Percentiles rank a stretch among this genome's conserved stretches.
phyloP scores from a whole-genome alignment of 1,140 invertebrate species.

The Geopemphigus sp. region DNA sequence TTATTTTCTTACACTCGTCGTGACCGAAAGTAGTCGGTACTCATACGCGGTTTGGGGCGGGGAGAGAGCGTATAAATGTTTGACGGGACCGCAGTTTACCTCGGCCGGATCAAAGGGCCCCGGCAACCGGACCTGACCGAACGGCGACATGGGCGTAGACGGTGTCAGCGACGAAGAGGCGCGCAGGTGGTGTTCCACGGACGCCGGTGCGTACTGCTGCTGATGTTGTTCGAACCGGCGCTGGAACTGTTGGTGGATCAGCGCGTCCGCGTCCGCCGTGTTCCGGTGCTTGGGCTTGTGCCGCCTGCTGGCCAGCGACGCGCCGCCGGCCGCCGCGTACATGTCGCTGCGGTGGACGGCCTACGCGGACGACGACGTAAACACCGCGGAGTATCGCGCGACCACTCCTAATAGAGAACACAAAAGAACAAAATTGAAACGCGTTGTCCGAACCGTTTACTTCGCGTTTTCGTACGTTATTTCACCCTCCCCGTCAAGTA shows the following conservation, averaged over 20 bases:
- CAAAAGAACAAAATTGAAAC: too few relatives aligned
- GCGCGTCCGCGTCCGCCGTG: slow-evolving; percentile 50
- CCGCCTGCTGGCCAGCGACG: slow-evolving; percentile 67
- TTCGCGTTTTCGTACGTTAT: too few relatives aligned
- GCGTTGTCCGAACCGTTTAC: too few relatives aligned
- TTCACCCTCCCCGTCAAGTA: too few relatives aligned
- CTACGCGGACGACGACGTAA: too few relatives aligned
- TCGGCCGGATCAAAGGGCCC: slow-evolving; percentile 51
- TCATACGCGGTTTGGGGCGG: too few relatives aligned
- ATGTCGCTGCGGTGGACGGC: slow-evolving; percentile 55
- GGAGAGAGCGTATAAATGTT: neutral
- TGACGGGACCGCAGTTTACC: slow-evolving; percentile 20
- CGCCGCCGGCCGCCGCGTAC: slow-evolving; percentile 73
- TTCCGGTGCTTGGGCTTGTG: slow-evolving; percentile 54
- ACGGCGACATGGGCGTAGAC: slow-evolving; percentile 48
- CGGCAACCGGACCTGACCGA: slow-evolving; percentile 46
- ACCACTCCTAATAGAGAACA: too few relatives aligned
- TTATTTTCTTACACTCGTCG: neutral
- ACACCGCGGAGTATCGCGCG: too few relatives aligned
- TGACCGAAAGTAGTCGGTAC: too few relatives aligned
- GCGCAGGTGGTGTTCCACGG: slow-evolving; percentile 50
- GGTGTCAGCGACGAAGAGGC: slow-evolving; percentile 44
- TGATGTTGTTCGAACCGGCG: slow-evolving; percentile 53
- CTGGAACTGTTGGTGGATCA: slow-evolving; percentile 54
- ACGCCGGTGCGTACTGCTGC: slow-evolving; percentile 53